Conservation (phyloP, 1,140 invertebrate genomes). For the Mizuhopecten yessoensis region DNA sequence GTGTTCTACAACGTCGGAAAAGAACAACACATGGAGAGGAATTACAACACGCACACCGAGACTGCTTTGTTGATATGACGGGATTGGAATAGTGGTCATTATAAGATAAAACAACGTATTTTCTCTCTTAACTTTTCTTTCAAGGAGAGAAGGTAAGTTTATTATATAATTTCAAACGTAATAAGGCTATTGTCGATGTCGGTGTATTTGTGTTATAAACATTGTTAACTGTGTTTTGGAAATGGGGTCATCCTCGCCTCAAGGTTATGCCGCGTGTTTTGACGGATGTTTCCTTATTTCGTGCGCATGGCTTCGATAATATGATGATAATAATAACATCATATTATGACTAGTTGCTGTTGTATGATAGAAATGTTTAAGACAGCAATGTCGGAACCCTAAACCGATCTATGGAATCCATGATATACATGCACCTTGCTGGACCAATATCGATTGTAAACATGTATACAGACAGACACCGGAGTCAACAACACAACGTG, state of each 20-base stretch:
- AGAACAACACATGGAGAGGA: slow-evolving; percentile 53
- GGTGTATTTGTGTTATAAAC: background rate
- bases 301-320: slow-evolving; percentile 10
- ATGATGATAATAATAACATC: background rate
- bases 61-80: slow-evolving; percentile 51
- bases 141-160: slow-evolving; percentile 25
- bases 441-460: background rate
- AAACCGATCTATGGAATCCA: background rate
- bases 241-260: slow-evolving; percentile 7
- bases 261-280: slow-evolving; percentile 37
- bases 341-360: background rate
- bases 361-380: background rate
- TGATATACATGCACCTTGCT: background rate
- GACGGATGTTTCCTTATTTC: slow-evolving; percentile 32
- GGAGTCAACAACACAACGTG: background rate
- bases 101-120: slow-evolving; percentile 6
- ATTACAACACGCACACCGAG: slow-evolving; percentile 45
- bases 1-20: slow-evolving; percentile 50
- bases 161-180: background rate
- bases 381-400: background rate
- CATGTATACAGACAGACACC: background rate
- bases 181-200: background rate
- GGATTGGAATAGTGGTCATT: slow-evolving; percentile 19
- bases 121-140: slow-evolving; percentile 33
- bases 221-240: slow-evolving; percentile 19